These are phyloP conservation scores for Helobdella robusta DNA, from an alignment of 2,888 invertebrate species.

Conservation along the genomic window DNA sequence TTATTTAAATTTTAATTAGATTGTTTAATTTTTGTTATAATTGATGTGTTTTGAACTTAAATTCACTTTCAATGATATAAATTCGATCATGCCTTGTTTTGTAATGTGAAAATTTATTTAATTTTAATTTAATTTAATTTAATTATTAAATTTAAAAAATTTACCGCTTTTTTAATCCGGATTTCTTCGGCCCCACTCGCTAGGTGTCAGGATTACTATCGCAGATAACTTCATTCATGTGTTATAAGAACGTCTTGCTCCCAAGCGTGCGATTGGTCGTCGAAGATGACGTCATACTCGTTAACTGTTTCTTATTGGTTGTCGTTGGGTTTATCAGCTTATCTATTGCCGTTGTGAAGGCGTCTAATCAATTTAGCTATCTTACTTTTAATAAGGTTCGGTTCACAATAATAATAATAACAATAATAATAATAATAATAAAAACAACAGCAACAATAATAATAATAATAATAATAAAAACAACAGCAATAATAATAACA, in stretches of 20 bases:
- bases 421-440: no score
- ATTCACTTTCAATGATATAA: not conserved
- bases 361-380: not conserved
- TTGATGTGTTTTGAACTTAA: not conserved
- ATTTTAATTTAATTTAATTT: not conserved
- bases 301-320: conserved; percentile 15
- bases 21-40: not conserved
- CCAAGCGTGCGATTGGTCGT: not conserved
- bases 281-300: conserved; percentile 2
- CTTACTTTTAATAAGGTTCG: conserved; percentile 17
- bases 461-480: no score
- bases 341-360: conserved; percentile 2
- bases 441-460: no score
- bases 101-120: not conserved
- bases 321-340: conserved; percentile 7
- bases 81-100: not conserved
- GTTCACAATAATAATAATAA: no score
- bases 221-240: conserved; percentile 6
- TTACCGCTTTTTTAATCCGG: not conserved
- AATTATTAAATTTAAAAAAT: not conserved
- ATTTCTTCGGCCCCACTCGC: no score
- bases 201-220: conserved; percentile 20
- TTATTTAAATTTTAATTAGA: not conserved
- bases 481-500: no score
- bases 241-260: conserved; percentile 2